A percentile compares a stretch with the other conserved stretches of the same genome.
phyloP scores from a whole-genome alignment of 1,140 invertebrate genomes.

The Holcopasites calliopsidis region DNA sequence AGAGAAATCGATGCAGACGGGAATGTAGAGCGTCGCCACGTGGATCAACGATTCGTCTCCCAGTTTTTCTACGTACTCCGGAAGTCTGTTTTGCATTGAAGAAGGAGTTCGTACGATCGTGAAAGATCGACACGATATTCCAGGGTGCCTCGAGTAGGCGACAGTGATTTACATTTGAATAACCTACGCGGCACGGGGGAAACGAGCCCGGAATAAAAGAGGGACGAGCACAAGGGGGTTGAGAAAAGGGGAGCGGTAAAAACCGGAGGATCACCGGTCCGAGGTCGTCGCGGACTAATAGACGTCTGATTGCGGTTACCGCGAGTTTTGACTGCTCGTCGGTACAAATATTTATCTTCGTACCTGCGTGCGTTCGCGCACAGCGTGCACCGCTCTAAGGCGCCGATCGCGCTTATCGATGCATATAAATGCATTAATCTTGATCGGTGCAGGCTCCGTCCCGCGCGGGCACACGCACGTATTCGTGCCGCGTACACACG shows the following conservation, averaged over 20 bases:
- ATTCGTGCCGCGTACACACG: constrained; percentile 61
- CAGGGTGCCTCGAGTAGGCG: constrained; percentile 49
- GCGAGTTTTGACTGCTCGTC: constrained; percentile 71
- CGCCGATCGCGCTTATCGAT: constrained; percentile 65
- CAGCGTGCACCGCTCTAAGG: constrained; percentile 60
- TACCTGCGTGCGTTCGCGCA: constrained; percentile 61
- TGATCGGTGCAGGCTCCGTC: constrained; percentile 55
- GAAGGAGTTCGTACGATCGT: constrained; percentile 28
- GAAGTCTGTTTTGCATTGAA: constrained; percentile 31
- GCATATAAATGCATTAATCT: constrained; percentile 73
- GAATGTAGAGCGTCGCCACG: constrained; percentile 1
- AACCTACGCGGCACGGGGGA: too few species aligned
- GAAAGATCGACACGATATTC: constrained; percentile 41
- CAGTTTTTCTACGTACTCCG: constrained; percentile 31
- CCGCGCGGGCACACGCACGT: constrained; percentile 49
- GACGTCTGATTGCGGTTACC: constrained; percentile 67
- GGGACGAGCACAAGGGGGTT: constrained; percentile 7
- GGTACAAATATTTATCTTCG: constrained; percentile 76
- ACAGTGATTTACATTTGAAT: constrained; percentile 67
- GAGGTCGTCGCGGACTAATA: constrained; percentile 65
- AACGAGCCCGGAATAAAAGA: neutral
- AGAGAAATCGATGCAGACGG: neutral
- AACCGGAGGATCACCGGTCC: constrained; percentile 10
- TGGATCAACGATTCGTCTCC: constrained; percentile 26
- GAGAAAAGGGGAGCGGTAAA: neutral